Evolutionary conservation across 1,140 invertebrate genomes (phyloP).

Genomic region (Heliconius eleuchia): DNA sequence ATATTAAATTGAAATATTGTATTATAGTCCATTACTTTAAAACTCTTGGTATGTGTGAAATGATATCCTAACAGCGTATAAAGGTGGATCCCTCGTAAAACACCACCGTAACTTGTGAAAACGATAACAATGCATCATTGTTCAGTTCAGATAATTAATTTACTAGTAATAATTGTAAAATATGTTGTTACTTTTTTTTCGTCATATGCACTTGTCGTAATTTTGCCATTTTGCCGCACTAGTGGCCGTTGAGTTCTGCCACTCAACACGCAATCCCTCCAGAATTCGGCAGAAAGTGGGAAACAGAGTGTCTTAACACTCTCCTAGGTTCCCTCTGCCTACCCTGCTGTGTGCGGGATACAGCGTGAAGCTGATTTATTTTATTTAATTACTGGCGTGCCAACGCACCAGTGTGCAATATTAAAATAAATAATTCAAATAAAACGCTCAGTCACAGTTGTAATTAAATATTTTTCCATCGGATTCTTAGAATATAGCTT

Average conservation of each 20-base stretch:
- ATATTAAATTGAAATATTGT: too few relatives aligned
- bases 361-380: too few relatives aligned
- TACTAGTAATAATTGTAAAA: conserved; percentile 10
- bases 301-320: too few relatives aligned
- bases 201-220: neutral
- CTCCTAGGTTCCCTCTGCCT: too few relatives aligned
- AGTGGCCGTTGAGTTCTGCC: too few relatives aligned
- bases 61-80: neutral
- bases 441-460: conserved; percentile 14
- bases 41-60: neutral
- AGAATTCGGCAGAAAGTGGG: too few relatives aligned
- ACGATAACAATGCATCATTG: neutral
- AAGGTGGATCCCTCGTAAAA: neutral
- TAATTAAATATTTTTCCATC: conserved; percentile 33
- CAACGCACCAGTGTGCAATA: conserved; percentile 14
- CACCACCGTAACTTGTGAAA: neutral
- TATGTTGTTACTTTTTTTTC: neutral
- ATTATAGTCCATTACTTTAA: neutral
- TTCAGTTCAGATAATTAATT: conserved; percentile 22
- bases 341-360: too few relatives aligned
- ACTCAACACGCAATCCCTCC: too few relatives aligned
- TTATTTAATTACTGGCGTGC: too few relatives aligned
- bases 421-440: conserved; percentile 14
- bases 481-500: conserved; percentile 30
- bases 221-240: neutral